Base-by-base conservation (phyloP, 1,140 invertebrate genomes). In the Panulirus ornatus region DNA sequence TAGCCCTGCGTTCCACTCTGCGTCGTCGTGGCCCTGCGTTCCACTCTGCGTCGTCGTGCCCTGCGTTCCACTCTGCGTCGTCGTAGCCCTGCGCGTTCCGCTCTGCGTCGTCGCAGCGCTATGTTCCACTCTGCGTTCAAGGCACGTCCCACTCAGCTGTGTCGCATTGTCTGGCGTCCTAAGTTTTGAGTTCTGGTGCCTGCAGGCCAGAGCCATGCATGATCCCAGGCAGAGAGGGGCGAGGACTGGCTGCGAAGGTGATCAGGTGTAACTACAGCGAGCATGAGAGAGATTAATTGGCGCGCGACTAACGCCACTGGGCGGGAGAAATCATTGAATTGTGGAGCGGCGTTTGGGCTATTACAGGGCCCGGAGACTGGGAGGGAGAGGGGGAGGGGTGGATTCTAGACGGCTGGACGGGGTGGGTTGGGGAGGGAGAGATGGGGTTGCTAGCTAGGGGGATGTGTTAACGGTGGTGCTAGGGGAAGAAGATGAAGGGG, bases 321-420 rank as follows among this genome's bases (percentile, higher is more conserved):
- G 82, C 58, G 82, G 63, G 82, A 84, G 82, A 58, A 84, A 70
- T 84, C 82, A 84, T 84, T 84, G 82, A 84, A 84, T 84, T 84
- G 82, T 84, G 82, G 54, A 58, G 58, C 38, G 81, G 63, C n/a
- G 38, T 34, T n/a, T 8, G 19, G 11, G 19, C 63, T 71, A 84
- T 84, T 84, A 84, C 42, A 47, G 82, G 82, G 51, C 6, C 36
- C 3, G 30, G 42, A 8, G 42, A n/a, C 5, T 22, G 73, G 27
- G n/a, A 40, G 73, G 38, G 30, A 34, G 38, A 36, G 73, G 19
- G 16, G 73, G 27, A 38, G 9, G 16, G n/a, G 36, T 3, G 71
- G 36, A 38, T 3, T 11, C 22, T 11, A 58, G 11, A 22, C 51
- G 11, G 51, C 11, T 58, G 51, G 22, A 58, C 11, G 51, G 51